Base-by-base conservation (phyloP, 2,888 invertebrate species). In the Drosophila fungiperda region DNA sequence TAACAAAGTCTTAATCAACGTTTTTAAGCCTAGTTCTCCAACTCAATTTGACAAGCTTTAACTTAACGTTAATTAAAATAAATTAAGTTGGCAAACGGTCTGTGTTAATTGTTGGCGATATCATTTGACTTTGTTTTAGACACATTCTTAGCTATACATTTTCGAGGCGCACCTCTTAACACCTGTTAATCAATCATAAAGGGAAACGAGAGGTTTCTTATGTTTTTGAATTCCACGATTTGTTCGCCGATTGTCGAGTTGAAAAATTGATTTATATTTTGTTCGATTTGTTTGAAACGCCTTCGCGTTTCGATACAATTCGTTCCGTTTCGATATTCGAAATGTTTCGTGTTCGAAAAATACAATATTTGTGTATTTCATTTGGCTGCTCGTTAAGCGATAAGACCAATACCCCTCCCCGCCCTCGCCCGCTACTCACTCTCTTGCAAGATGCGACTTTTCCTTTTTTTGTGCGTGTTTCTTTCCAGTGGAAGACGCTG, bases 301-400 rank as follows among this genome's bases (percentile, higher is more conserved):
- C 74, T 17, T 20, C 61, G 74, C 61, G 23, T 23, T 45, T n/a
- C 9, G 11, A 12, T 59, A 48, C 36, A 8, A 23, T 32, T 62
- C 45, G 45, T 29, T 65, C 7, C 49, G 61, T 64, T 35, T 54
- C 35, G 23, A 54, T 45, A 45, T 54, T 36, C 36, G 15, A 50
- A 29, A 17, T 17, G 26, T 26, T 49, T 49, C 20, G 45, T 12
- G 1, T 3, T 29, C 29, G 29, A 50, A 32, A 48, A 38, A 26
- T 33, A 53, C 55, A 63, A 42, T 40, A 59, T 64, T 55, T 60
- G 20, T 33, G 63, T 61, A 53, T 62, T 62, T 62, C 48, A 40
- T 54, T 80, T 74, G 74, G 68, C 81, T 72, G 79, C 83, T 87
- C 76, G 83, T 85, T 85, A 83, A 63, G 65, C 42, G 61, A 58